phyloP scores from a whole-genome alignment of 2,113 vertebrate species.

The Eulacestoma nigropectus region DNA sequence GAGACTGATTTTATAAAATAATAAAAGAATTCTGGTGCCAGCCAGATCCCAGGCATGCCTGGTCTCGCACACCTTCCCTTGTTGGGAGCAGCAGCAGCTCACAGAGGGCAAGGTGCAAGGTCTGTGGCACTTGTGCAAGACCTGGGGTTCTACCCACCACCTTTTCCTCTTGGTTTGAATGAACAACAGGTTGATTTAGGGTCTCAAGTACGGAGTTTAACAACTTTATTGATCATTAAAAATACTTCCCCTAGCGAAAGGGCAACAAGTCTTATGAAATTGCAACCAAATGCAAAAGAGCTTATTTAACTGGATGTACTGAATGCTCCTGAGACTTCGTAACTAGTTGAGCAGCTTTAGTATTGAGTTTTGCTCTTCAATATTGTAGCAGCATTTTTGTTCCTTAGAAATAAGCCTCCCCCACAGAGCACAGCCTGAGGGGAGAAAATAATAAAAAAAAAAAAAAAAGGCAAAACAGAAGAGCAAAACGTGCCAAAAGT shows the following conservation, averaged over 20 bases:
- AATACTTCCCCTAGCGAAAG: not conserved
- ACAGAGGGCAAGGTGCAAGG: accelerated
- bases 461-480: not conserved
- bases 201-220: not conserved
- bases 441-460: not conserved
- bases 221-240: not conserved
- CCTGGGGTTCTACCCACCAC: not conserved
- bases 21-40: accelerated
- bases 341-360: not conserved
- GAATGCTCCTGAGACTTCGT: not conserved
- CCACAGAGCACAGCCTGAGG: not conserved
- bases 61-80: not conserved
- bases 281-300: not conserved
- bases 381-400: not conserved
- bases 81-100: not conserved
- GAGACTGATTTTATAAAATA: not conserved
- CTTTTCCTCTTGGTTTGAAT: not conserved
- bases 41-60: not conserved
- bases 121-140: not conserved
- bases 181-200: accelerated
- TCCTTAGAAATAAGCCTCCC: not conserved
- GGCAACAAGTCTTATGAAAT: not conserved
- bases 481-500: not conserved
- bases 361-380: not conserved
- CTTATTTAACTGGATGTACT: not conserved